These are phyloP conservation scores for Luperina nickerlii DNA, from an alignment of 2,888 invertebrate genomes.

Conservation along the genomic window DNA sequence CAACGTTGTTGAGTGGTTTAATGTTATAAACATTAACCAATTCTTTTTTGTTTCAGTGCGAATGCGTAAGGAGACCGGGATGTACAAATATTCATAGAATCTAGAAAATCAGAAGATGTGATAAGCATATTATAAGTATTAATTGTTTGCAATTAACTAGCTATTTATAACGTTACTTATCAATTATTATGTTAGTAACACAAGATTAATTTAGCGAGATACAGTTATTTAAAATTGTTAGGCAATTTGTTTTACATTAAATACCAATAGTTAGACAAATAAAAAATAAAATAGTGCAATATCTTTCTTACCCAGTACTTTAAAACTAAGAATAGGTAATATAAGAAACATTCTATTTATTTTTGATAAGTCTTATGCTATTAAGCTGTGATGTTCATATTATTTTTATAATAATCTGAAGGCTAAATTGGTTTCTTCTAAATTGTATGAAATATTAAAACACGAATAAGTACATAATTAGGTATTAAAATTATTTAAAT, in stretches of 20 bases:
- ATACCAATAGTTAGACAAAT: constrained; percentile 63
- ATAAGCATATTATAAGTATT: constrained; percentile 39
- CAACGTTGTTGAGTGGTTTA: not conserved
- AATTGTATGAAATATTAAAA: constrained; percentile 55
- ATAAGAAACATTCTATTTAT: constrained; percentile 69
- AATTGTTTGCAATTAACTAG: constrained; percentile 39
- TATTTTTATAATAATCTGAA: constrained; percentile 59
- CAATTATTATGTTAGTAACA: constrained; percentile 33
- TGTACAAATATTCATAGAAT: constrained; percentile 87
- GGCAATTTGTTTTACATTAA: constrained; percentile 46
- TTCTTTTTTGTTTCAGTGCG: constrained; percentile 83
- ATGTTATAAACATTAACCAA: constrained; percentile 23
- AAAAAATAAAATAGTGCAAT: constrained; percentile 71
- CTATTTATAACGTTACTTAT: constrained; percentile 33
- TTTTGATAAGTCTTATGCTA: constrained; percentile 57
- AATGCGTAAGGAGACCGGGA: constrained; percentile 88
- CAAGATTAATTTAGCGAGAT: constrained; percentile 49
- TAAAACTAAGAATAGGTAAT: constrained; percentile 54
- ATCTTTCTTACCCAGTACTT: constrained; percentile 66
- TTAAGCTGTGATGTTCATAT: constrained; percentile 64
- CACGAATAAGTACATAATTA: constrained; percentile 23
- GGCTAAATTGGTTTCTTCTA: constrained; percentile 65
- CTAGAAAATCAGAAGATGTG: constrained; percentile 33
- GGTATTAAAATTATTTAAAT: constrained; percentile 54
- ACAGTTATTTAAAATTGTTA: constrained; percentile 54